Percentiles rank a stretch among this genome's conserved stretches.
Evolutionary conservation across 2,113 vertebrate species (phyloP).

Genomic region (Entomyzon cyanotis): DNA sequence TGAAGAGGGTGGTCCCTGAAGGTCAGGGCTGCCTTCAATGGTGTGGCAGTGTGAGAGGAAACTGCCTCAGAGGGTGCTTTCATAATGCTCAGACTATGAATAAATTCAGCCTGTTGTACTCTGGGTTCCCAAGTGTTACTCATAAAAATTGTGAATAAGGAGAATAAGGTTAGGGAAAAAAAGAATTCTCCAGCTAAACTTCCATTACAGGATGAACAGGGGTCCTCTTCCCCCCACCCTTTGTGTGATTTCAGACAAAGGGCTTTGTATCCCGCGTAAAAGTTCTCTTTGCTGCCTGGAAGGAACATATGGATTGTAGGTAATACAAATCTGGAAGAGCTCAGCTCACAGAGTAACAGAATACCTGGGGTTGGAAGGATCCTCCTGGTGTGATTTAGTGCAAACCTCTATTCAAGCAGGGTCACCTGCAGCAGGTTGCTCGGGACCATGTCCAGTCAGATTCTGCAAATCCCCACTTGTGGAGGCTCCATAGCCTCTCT

Average conservation of each 20-base stretch:
- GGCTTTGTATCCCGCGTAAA: not conserved
- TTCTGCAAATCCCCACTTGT: not conserved
- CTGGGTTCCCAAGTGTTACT: not conserved
- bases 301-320: not conserved
- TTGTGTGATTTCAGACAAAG: not conserved
- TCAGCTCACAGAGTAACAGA: not conserved
- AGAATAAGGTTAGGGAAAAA: not conserved
- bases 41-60: slow-evolving; percentile 43
- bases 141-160: slow-evolving; percentile 33
- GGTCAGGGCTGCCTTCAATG: slow-evolving; percentile 65
- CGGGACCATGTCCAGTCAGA: not conserved
- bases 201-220: not conserved
- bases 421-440: not conserved
- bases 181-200: slow-evolving; percentile 17
- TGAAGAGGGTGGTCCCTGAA: slow-evolving; percentile 51
- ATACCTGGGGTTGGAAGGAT: not conserved
- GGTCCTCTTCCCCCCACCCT: not conserved
- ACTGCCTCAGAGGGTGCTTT: slow-evolving; percentile 47
- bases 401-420: not conserved
- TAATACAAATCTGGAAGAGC: not conserved
- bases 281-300: not conserved
- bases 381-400: not conserved
- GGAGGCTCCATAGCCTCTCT: not conserved
- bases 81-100: slow-evolving; percentile 10
- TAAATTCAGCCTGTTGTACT: not conserved